Conservation (phyloP, 2,888 invertebrate genomes). For the Eretmocerus hayati region DNA sequence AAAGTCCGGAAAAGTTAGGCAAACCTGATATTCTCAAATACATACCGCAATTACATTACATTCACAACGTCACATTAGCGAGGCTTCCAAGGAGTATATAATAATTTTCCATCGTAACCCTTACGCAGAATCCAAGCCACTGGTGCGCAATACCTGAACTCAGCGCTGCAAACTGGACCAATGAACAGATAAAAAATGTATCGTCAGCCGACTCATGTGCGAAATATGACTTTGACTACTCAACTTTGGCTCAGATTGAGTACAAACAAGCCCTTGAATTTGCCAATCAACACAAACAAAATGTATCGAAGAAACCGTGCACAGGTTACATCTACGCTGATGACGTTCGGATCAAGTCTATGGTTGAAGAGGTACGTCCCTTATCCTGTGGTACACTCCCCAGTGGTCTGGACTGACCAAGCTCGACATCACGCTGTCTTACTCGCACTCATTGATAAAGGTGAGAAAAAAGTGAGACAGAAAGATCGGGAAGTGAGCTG, state of each 20-base stretch:
- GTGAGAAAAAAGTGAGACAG: too few relatives aligned
- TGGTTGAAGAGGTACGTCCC: constrained; percentile 46
- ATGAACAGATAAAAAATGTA: constrained; percentile 46
- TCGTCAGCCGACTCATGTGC: constrained; percentile 42
- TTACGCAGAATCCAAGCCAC: constrained; percentile 42
- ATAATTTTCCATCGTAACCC: too few relatives aligned
- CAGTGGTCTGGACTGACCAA: too few relatives aligned
- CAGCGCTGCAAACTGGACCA: constrained; percentile 47
- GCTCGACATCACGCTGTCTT: too few relatives aligned
- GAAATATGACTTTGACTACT: constrained; percentile 49
- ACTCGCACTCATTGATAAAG: too few relatives aligned
- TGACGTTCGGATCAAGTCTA: constrained; percentile 40
- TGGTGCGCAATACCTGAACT: constrained; percentile 50
- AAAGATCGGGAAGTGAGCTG: too few relatives aligned
- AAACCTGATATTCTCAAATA: too few relatives aligned
- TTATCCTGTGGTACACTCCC: too few relatives aligned
- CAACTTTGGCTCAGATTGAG: constrained; percentile 42
- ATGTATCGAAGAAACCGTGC: constrained; percentile 37
- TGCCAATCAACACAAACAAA: constrained; percentile 26
- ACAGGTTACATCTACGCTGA: constrained; percentile 35
- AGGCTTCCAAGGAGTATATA: too few relatives aligned
- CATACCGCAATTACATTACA: too few relatives aligned
- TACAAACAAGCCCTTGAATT: constrained; percentile 45
- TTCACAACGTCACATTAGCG: too few relatives aligned
- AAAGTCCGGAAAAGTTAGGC: too few relatives aligned